Percentiles rank a stretch among this genome's conserved stretches.
phyloP scores from a whole-genome alignment of 2,888 invertebrate species.

The Eugnorisma glareosa region DNA sequence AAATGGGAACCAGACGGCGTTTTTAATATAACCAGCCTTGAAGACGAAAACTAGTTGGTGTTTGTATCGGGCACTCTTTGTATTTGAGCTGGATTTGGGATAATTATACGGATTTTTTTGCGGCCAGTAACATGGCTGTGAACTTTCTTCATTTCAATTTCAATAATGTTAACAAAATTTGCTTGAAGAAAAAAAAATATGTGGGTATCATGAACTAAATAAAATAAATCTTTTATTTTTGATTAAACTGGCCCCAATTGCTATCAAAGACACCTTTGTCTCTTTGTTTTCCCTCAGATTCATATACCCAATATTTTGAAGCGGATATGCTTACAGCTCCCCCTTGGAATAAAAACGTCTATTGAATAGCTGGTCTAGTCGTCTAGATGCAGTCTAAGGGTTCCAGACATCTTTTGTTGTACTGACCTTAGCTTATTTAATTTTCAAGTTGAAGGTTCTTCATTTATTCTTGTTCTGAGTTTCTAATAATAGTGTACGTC shows the following conservation, averaged over 20 bases:
- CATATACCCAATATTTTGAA: conserved; percentile 62
- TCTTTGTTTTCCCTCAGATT: conserved; percentile 55
- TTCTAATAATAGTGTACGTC: conserved; percentile 70
- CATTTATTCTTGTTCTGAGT: conserved; percentile 72
- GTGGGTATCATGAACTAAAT: conserved; percentile 3
- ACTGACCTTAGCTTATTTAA: conserved; percentile 86
- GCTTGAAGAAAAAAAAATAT: neutral
- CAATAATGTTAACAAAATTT: neutral
- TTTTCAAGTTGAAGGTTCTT: conserved; percentile 88
- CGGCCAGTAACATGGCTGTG: neutral
- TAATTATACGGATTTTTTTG: neutral
- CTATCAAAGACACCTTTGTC: conserved; percentile 62
- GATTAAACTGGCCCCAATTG: conserved; percentile 24
- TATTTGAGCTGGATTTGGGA: conserved; percentile 15
- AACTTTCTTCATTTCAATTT: neutral
- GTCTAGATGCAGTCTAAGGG: conserved; percentile 85
- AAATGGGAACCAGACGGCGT: conserved; percentile 31
- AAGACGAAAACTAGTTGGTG: conserved; percentile 16
- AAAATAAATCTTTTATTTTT: conserved; percentile 59
- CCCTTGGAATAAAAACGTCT: conserved; percentile 69
- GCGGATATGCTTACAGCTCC: conserved; percentile 73
- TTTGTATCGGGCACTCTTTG: neutral
- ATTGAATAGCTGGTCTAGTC: conserved; percentile 80
- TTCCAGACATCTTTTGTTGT: conserved; percentile 76
- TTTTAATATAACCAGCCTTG: conserved; percentile 24